phyloP scores from a whole-genome alignment of 1,140 invertebrate genomes.

The Scaptomyza montana region DNA sequence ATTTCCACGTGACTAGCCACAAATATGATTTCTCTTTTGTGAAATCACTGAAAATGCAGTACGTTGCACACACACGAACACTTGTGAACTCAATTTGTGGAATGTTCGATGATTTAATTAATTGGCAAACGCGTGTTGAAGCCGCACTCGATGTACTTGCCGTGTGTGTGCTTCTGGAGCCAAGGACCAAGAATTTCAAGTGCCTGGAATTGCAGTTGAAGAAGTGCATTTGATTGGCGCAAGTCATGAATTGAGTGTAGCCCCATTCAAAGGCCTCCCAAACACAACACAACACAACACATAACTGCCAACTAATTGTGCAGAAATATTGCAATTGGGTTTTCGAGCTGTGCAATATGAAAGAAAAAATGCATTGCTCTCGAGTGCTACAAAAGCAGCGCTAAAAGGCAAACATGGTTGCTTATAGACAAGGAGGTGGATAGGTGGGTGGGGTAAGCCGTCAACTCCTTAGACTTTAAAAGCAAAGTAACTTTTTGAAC shows the following conservation, averaged over 20 bases:
- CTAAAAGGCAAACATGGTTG: no score
- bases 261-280: constrained; percentile 1
- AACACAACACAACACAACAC: constrained; percentile 17
- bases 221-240: background rate
- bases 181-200: constrained; percentile 21
- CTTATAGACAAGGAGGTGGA: no score
- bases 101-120: constrained; percentile 69
- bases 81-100: constrained; percentile 49
- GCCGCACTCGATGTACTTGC: constrained; percentile 41
- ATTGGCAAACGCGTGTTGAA: constrained; percentile 73
- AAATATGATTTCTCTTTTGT: background rate
- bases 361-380: constrained; percentile 19
- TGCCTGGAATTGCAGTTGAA: constrained; percentile 1
- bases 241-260: constrained; percentile 35
- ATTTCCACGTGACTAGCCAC: constrained; percentile 3
- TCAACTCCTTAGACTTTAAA: no score
- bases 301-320: constrained; percentile 70
- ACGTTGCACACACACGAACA: constrained; percentile 3
- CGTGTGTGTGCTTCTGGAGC: background rate
- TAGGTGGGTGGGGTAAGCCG: no score
- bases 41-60: background rate
- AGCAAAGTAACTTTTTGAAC: no score
- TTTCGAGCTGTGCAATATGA: background rate
- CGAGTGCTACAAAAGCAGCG: constrained; percentile 46
- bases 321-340: constrained; percentile 53